Evolutionary conservation across 2,113 vertebrate genomes (phyloP).

Genomic region (Tringa solitaria): DNA sequence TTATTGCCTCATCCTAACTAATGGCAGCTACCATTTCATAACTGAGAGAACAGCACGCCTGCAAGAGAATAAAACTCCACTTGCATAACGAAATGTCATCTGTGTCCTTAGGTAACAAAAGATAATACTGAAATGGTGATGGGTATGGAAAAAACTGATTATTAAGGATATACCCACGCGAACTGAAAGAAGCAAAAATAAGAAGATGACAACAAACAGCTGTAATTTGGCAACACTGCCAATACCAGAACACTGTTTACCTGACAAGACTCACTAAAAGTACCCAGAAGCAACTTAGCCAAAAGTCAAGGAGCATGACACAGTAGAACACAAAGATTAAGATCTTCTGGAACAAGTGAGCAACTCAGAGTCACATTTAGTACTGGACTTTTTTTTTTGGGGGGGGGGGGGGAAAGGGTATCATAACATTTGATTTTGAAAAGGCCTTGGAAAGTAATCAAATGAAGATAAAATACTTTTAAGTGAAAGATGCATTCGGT

Average conservation of each 20-base stretch:
- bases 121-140: neutral
- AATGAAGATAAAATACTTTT: neutral
- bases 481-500: neutral
- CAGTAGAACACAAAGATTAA: neutral
- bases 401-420: fast-evolving
- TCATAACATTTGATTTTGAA: neutral
- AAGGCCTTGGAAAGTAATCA: neutral
- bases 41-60: neutral
- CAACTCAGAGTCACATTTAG: neutral
- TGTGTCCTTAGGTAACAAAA: neutral
- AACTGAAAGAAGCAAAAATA: neutral
- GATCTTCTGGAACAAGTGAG: neutral
- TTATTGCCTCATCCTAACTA: neutral
- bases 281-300: neutral
- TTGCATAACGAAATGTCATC: neutral
- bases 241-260: neutral
- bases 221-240: neutral
- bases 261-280: neutral
- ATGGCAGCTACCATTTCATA: neutral
- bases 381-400: neutral
- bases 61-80: neutral
- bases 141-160: neutral
- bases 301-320: neutral
- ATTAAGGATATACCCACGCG: neutral
- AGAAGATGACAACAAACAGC: neutral